Conservation (phyloP, 2,113 vertebrate genomes). For the Carollia perspicillata region DNA sequence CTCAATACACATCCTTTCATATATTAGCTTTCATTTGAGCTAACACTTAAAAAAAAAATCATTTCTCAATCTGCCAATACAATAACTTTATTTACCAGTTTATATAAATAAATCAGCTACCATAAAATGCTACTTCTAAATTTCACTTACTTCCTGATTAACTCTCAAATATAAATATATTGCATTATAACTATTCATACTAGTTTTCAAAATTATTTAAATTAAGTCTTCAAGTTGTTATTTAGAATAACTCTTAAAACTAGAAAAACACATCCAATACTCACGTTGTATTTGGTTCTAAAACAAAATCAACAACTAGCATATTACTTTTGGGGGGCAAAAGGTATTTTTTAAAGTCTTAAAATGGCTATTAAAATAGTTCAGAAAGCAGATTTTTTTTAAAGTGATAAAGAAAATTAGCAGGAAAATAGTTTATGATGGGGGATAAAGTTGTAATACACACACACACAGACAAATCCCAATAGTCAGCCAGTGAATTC, state of each 20-base stretch:
- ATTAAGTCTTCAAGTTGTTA: background rate
- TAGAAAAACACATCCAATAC: background rate
- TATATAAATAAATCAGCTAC: background rate
- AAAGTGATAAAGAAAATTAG: background rate
- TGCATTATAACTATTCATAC: background rate
- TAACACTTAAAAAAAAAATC: background rate
- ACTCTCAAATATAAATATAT: background rate
- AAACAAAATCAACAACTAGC: background rate
- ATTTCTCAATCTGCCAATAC: background rate
- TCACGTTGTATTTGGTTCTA: background rate
- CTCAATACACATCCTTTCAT: background rate
- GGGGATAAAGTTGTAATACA: background rate
- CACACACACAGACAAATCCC: background rate
- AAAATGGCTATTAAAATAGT: conserved; percentile 1
- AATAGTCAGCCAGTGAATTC: background rate
- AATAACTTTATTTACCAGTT: background rate
- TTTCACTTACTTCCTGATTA: conserved; percentile 5
- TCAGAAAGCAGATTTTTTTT: background rate
- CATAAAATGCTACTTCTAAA: background rate
- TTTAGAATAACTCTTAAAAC: conserved; percentile 13
- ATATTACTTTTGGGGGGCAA: background rate
- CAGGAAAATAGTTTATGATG: background rate
- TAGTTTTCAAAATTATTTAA: conserved; percentile 10
- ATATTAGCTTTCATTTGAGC: background rate
- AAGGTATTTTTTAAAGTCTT: background rate